Percentiles rank a stretch among this genome's conserved stretches.
These are phyloP conservation scores for Cheilosia vernalis DNA, from an alignment of 2,888 invertebrate genomes.

Conservation along the genomic window DNA sequence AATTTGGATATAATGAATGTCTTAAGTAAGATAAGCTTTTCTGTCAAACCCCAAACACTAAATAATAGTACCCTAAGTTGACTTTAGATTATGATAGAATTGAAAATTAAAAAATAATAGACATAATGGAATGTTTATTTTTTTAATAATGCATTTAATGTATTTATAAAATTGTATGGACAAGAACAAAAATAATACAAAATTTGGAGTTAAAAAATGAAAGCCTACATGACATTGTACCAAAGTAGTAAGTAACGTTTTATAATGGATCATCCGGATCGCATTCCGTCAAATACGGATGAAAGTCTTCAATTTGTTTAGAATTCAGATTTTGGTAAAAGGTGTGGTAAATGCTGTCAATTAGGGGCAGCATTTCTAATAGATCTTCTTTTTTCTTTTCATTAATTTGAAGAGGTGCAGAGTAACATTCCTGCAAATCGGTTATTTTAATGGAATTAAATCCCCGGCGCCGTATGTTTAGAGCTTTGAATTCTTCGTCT, in stretches of 20 bases:
- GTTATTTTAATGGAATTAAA: not conserved
- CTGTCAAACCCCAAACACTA: no score
- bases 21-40: not conserved
- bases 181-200: no score
- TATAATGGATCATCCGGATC: no score
- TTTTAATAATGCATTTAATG: no score
- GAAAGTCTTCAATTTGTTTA: not conserved
- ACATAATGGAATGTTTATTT: no score
- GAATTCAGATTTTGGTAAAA: constrained; percentile 19
- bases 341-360: constrained; percentile 5
- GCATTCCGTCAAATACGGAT: not conserved
- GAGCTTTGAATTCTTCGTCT: constrained; percentile 1
- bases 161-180: no score
- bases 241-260: no score
- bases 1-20: constrained; percentile 2
- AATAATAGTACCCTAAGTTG: no score
- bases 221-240: not conserved
- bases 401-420: constrained; percentile 9
- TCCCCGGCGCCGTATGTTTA: constrained; percentile 9
- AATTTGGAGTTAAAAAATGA: not conserved
- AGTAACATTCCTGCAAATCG: constrained; percentile 3
- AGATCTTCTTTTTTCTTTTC: constrained; percentile 25
- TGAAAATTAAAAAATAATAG: no score
- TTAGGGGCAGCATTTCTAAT: constrained; percentile 20
- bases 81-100: no score